These are phyloP conservation scores for Alcis repandata DNA, from an alignment of 2,888 invertebrate species.

Conservation along the genomic window DNA sequence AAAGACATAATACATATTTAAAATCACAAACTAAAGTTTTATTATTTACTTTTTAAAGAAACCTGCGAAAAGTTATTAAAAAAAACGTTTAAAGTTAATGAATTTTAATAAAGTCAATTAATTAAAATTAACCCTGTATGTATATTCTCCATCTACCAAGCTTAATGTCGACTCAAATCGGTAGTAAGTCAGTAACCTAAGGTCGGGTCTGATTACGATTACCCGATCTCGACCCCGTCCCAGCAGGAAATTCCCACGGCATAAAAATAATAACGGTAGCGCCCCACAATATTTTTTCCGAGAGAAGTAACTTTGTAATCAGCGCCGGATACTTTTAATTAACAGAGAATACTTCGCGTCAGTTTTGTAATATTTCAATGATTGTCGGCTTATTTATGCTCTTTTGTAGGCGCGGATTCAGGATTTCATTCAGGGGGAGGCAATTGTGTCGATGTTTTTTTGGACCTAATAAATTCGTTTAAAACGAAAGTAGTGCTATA, in stretches of 20 bases:
- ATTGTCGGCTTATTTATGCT: conserved; percentile 23
- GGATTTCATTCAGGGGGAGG: too few relatives aligned
- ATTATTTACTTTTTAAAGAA: too few relatives aligned
- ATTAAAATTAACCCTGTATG: too few relatives aligned
- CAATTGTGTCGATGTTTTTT: too few relatives aligned
- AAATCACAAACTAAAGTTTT: too few relatives aligned
- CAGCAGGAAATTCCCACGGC: conserved; percentile 29
- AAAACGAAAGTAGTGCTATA: too few relatives aligned
- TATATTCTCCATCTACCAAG: conserved; percentile 33
- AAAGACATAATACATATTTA: too few relatives aligned
- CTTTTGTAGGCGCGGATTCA: too few relatives aligned
- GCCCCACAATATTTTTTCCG: conserved; percentile 35
- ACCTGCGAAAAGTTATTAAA: too few relatives aligned
- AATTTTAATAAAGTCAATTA: too few relatives aligned
- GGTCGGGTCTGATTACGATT: conserved; percentile 42
- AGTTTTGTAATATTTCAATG: conserved; percentile 22
- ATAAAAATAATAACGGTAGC: conserved; percentile 43
- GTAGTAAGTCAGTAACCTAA: conserved; percentile 41
- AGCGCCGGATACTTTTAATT: conserved; percentile 45
- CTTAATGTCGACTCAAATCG: conserved; percentile 41
- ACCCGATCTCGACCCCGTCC: conserved; percentile 34
- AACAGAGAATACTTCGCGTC: conserved; percentile 36
- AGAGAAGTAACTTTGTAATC: conserved; percentile 45
- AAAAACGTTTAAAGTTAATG: too few relatives aligned
- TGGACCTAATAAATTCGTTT: too few relatives aligned